Base-by-base conservation (phyloP, 1,140 invertebrate species). In the Manduca sexta region DNA sequence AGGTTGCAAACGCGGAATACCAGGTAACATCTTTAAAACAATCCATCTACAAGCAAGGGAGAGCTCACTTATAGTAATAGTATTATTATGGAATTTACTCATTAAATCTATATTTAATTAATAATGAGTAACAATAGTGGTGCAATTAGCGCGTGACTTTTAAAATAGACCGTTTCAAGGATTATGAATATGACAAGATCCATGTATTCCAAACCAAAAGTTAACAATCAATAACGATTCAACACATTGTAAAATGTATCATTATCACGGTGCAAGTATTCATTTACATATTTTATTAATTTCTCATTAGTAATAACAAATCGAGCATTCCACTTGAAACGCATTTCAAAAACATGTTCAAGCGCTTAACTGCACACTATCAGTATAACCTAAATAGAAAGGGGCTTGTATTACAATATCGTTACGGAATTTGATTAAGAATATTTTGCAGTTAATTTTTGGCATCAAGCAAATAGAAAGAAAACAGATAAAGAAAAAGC, bases 61-160 rank as follows among this genome's bases (percentile, higher is more conserved):
- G 66, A 72, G 66, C 71, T 80, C 66, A 80, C 76, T 81, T 74
- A 84, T 77, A 74, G 70, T 62, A 26, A 84, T 77, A 74, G 61
- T 76, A 74, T 72, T 73, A 72, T 69, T 80, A 82, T 81, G 78
- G 78, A 84, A 78, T 82, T 82, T 80, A 81, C 73, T 84, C 69
- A 71, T 75, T 80, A 71, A 72, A 35, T 73, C 73, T 77, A 76
- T 66, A 70, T 69, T 75, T 70, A 79, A 74, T 74, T 69, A 72
- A 73, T 84, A 78, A 80, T 78, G 65, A 80, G 67, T 69, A 70
- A 54, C 52, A 55, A 72, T 70, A 66, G 55, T 62, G 49, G 52
- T 44, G 47, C 56, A 74, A 57, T 64, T 64, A 65, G 68, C 50
- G 45, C 49, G 15, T 21, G 13, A 26, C 21, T 26, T 26, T 26